These are phyloP conservation scores for Drosophila longiperda DNA, from an alignment of 2,888 invertebrate genomes.

Conservation along the genomic window DNA sequence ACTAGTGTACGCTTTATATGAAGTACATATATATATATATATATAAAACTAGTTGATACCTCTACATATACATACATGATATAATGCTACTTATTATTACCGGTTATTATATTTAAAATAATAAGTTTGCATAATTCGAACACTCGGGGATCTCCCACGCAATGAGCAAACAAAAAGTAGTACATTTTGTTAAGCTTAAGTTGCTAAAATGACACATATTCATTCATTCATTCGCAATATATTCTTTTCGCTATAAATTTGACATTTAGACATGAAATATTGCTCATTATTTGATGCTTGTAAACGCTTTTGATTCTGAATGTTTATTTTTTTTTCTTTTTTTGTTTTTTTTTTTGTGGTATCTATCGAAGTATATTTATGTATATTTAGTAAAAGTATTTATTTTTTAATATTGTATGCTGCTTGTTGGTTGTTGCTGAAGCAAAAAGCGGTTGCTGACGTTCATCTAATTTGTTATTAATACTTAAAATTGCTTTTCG, in stretches of 20 bases:
- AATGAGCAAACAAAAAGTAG: constrained; percentile 43
- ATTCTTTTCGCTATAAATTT: constrained; percentile 61
- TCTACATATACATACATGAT: constrained; percentile 39
- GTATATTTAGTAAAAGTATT: constrained; percentile 29
- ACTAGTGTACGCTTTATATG: constrained; percentile 25
- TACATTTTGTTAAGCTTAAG: constrained; percentile 50
- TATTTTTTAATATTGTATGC: constrained; percentile 32
- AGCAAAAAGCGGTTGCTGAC: constrained; percentile 68
- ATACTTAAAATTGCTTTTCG: constrained; percentile 80
- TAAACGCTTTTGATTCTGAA: constrained; percentile 72
- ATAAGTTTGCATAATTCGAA: constrained; percentile 74
- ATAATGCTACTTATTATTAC: constrained; percentile 60
- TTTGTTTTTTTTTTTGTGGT: neutral
- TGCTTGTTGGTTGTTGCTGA: constrained; percentile 57
- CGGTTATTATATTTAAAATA: constrained; percentile 57
- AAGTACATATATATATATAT: constrained; percentile 5
- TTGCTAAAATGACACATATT: constrained; percentile 72
- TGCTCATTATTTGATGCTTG: constrained; percentile 70
- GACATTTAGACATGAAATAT: constrained; percentile 78
- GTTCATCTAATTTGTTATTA: constrained; percentile 65
- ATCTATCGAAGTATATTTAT: constrained; percentile 37
- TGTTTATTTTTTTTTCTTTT: constrained; percentile 10
- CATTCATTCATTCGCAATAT: constrained; percentile 23
- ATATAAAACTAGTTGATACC: constrained; percentile 42
- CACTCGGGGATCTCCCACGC: constrained; percentile 40